Evolutionary conservation across 2,113 vertebrate species (phyloP).

Genomic region (Notiomystis cincta): DNA sequence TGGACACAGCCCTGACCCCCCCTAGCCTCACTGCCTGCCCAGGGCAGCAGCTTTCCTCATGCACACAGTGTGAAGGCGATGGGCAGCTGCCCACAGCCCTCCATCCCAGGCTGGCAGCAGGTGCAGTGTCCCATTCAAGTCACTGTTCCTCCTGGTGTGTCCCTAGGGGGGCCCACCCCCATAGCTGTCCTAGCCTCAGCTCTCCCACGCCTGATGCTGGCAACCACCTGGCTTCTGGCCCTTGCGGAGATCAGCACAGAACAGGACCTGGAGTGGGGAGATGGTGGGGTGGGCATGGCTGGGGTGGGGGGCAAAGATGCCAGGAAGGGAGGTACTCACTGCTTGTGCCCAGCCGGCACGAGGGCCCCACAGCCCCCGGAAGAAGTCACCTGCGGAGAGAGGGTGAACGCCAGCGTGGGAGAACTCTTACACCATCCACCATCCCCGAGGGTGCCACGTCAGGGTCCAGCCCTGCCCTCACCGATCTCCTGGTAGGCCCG

Average conservation of each 20-base stretch:
- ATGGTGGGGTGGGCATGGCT: background rate
- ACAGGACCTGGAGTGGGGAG: slow-evolving; percentile 77
- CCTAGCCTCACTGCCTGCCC: background rate
- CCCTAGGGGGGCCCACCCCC: background rate
- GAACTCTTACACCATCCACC: rapidly evolving
- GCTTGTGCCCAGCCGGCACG: slow-evolving; percentile 92
- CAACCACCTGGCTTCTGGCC: slow-evolving; percentile 60
- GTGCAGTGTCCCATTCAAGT: too few species aligned
- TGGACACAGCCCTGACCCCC: background rate
- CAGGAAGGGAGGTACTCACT: slow-evolving; percentile 74
- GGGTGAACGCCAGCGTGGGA: background rate
- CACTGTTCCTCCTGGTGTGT: background rate
- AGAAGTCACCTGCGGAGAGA: slow-evolving; percentile 83
- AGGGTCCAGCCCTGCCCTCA: slow-evolving; percentile 31
- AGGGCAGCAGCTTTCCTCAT: background rate
- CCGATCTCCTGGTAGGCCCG: slow-evolving; percentile 85
- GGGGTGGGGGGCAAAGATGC: rapidly evolving
- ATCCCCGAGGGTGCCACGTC: rapidly evolving
- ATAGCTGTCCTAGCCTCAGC: background rate
- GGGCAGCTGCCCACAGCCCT: background rate
- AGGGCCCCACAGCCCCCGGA: slow-evolving; percentile 88
- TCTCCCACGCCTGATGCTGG: background rate
- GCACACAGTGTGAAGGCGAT: background rate
- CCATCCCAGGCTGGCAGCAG: background rate
- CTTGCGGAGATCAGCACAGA: slow-evolving; percentile 86